Evolutionary conservation across 1,140 invertebrate species (phyloP), one percentile per base, ranked within the genome.

Genomic region (Nebria ingens): DNA sequence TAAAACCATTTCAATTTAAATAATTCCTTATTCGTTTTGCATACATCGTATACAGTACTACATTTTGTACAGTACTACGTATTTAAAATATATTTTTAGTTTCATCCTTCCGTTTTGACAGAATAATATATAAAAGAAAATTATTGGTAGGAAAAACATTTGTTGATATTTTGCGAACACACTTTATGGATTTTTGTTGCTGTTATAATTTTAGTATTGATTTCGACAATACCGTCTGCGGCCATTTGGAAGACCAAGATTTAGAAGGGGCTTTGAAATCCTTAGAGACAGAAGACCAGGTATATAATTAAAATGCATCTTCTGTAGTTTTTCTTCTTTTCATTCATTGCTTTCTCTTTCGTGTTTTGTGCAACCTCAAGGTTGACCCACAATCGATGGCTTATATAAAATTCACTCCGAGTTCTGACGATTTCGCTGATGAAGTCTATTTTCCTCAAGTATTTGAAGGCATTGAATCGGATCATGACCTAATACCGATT

Each of bases 371-470:
- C n/a, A 11, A 55, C 53, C 2, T 62, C 68, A 19, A 81, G 67
- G 67, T 80, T 29, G 83, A 84, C 61, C 79, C 84, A 2, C 76
- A 79, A 40, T 76, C 82, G 51, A 69, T 89, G 58, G 89, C 89
- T 17, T 84, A 85, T 60, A 82, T 93, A 1, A 83, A 82, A 56
- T 91, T 89, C 60, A 84, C 79, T 0, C 86, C 88, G 2, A 88
- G 86, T 54, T 76, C 78, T 29, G 72, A 75, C 2, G 78, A 85
- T 59, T 88, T 82, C 64, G 84, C 85, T 1, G 85, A 89, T 62
- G 82, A 88, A 70, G 72, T 88, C n/a, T 91, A 87, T 66, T 84
- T 79, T 67, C 84, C 87, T 22, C 82, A 85, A 17, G 64, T 66
- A n/a, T 64, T 65, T 20, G 62, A 63, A 3, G 52, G 58, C 15